Evolutionary conservation across 1,140 invertebrate genomes (phyloP), one percentile per base, ranked within the genome.

Genomic region (Diprion similis): DNA sequence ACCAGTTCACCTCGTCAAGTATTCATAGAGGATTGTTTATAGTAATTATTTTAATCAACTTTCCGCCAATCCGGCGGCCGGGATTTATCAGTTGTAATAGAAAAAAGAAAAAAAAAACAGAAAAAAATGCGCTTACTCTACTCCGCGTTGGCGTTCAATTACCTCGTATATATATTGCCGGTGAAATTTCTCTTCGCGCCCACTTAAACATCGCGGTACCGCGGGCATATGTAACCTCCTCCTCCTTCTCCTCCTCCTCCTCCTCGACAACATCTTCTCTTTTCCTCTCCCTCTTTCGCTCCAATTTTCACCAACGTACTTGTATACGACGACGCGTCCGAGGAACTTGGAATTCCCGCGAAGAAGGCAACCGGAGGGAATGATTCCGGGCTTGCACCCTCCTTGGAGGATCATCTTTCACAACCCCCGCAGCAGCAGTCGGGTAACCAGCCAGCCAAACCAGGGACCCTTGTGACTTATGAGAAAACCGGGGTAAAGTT

Each of bases 351-450:
- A 37, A 37, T 37, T 37, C 24, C 24, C 2, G 24, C 24, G 24
- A 37, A 13, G 18, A 18, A 72, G 18, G 65, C 51, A 74, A 71
- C 72, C 71, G 37, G 70, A 66, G 72, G 74, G 66, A 76, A 66
- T 19, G 65, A 76, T 73, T 10, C 67, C 47, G 48, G 64, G 68
- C 68, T 72, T 72, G 66, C 24, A 65, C 17, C 77, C 73, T 72
- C 79, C 75, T 75, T 66, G 67, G 76, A 76, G 79, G 70, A 78
- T 78, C 76, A 80, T 80, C 74, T 71, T 76, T 80, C 79, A 76
- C 71, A 73, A 73, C 71, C 59, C 74, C 72, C 71, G 70, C 65
- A 15, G 45, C 46, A 71, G 46, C 46, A 15, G 17, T 9, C 47
- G n/a, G 66, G 8, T 18, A 51, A 37, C n/a, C 13, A 17, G 17